Evolutionary conservation across 2,888 invertebrate genomes (phyloP).

Genomic region (Drosophila multiciliata): DNA sequence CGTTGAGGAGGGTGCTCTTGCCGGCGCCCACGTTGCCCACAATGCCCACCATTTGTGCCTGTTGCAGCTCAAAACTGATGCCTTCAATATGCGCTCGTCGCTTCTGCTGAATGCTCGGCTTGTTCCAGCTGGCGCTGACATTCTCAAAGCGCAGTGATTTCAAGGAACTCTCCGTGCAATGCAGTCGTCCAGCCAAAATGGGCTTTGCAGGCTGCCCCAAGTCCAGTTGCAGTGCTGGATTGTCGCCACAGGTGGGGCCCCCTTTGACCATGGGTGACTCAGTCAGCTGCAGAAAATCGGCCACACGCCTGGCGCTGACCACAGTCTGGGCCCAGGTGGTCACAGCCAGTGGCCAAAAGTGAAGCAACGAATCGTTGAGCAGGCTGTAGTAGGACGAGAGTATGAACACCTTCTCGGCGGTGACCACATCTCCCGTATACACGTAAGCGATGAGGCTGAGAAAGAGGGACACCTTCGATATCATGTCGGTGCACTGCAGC

Average conservation of each 20-base stretch:
- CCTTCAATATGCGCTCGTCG: conserved; percentile 74
- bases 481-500: conserved; percentile 87
- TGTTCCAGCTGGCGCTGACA: conserved; percentile 87
- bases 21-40: conserved; percentile 91
- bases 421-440: conserved; percentile 87
- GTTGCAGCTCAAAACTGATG: conserved; percentile 85
- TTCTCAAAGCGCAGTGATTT: conserved; percentile 62
- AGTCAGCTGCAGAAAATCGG: conserved; percentile 86
- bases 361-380: conserved; percentile 90
- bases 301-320: conserved; percentile 90
- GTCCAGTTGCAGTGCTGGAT: conserved; percentile 67
- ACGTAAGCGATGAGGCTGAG: conserved; percentile 90
- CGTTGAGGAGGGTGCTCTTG: conserved; percentile 90
- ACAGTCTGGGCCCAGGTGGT: conserved; percentile 91
- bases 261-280: conserved; percentile 60
- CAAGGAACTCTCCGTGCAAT: conserved; percentile 68
- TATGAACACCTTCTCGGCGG: conserved; percentile 92
- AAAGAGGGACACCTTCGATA: conserved; percentile 92
- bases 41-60: conserved; percentile 85
- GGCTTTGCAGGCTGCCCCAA: conserved; percentile 54
- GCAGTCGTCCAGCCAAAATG: conserved; percentile 66
- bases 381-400: conserved; percentile 93
- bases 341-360: conserved; percentile 92
- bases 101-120: conserved; percentile 56
- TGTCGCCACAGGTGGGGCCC: conserved; percentile 57